A percentile compares a stretch with the other conserved stretches of the same genome.
phyloP scores from a whole-genome alignment of 1,140 invertebrate genomes.

The Belonocnema kinseyi region DNA sequence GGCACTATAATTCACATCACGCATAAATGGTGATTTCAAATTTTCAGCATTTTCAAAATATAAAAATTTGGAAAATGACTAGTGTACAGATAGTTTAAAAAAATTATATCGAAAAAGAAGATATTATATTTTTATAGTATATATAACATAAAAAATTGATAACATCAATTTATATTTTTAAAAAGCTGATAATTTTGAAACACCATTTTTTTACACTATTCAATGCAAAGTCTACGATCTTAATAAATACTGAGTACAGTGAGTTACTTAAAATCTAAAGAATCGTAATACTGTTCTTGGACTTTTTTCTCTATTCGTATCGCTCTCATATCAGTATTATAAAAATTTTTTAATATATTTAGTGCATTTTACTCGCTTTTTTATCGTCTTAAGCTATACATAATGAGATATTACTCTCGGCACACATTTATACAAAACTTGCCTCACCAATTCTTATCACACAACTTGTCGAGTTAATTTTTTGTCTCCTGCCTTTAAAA shows the following conservation, averaged over 20 bases:
- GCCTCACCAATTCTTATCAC: constrained; percentile 19
- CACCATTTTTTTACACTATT: constrained; percentile 25
- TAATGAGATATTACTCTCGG: not conserved
- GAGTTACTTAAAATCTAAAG: constrained; percentile 7
- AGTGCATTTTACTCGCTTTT: constrained; percentile 36
- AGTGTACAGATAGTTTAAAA: too few relatives aligned
- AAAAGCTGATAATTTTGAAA: constrained; percentile 30
- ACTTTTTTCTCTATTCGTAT: not conserved
- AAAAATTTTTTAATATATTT: constrained; percentile 49
- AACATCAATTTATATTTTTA: not conserved
- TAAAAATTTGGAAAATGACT: too few relatives aligned
- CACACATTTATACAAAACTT: not conserved
- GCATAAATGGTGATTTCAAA: constrained; percentile 33
- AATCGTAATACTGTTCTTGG: not conserved
- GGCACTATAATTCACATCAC: constrained; percentile 65
- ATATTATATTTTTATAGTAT: too few relatives aligned
- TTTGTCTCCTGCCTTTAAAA: not conserved
- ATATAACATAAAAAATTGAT: not conserved
- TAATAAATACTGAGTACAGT: constrained; percentile 1
- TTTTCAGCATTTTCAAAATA: constrained; percentile 14
- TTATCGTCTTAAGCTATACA: constrained; percentile 30
- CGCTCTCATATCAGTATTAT: constrained; percentile 29
- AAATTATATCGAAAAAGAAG: too few relatives aligned
- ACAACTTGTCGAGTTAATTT: not conserved
- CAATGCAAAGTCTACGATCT: not conserved